phyloP scores from a whole-genome alignment of 1,140 invertebrate genomes.

The Laodelphax striatellus region DNA sequence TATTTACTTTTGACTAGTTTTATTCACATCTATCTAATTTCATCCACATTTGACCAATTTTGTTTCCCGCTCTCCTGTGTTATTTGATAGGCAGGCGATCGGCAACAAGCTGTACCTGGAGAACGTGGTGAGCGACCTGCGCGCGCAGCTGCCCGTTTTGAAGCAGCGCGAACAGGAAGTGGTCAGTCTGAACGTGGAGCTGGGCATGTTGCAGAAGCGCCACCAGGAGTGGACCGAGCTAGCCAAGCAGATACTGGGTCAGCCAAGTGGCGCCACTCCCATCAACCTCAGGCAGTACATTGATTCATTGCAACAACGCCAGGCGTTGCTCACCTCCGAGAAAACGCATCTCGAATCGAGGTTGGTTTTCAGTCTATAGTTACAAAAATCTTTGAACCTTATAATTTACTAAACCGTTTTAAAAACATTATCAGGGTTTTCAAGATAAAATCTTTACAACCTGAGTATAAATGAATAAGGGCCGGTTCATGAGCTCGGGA shows the following conservation, averaged over 20 bases:
- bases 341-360: constrained; percentile 13
- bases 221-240: constrained; percentile 16
- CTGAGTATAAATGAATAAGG: too few species aligned
- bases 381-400: not conserved
- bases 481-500: too few species aligned
- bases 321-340: constrained; percentile 13
- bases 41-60: too few species aligned
- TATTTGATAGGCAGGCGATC: constrained; percentile 11
- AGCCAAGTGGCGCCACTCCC: not conserved
- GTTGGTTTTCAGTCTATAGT: constrained; percentile 8
- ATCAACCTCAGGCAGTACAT: constrained; percentile 8
- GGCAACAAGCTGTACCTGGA: constrained; percentile 18
- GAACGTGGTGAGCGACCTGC: constrained; percentile 17
- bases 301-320: constrained; percentile 12
- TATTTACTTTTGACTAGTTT: too few species aligned
- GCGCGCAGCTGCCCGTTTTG: not conserved
- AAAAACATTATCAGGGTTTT: too few species aligned
- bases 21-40: too few species aligned
- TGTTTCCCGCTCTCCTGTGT: too few species aligned
- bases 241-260: constrained; percentile 7
- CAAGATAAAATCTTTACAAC: too few species aligned
- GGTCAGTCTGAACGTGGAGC: constrained; percentile 10
- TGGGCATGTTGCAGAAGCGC: constrained; percentile 7
- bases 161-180: constrained; percentile 15
- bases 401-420: too few species aligned